Evolutionary conservation across 2,797 vertebrate species (phyloP), one percentile per base, ranked within the genome.

Genomic region (Gallinago stenura): DNA sequence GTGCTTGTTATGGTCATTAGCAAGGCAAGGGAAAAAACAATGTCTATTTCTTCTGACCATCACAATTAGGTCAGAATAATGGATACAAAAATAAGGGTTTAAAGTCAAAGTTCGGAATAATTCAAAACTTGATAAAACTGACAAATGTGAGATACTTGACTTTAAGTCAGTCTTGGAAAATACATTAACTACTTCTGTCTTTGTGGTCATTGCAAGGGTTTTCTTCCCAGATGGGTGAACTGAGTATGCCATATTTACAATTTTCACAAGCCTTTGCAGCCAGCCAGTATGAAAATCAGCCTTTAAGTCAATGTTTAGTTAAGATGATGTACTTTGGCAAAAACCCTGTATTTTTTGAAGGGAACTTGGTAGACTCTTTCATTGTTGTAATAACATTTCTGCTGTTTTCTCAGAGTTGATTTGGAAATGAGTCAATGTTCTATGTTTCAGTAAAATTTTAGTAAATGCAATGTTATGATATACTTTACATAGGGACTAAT

Each of bases 371-470:
- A 31, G 33, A 51, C 28, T 37, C 3, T 39, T 85, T 89, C 37
- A 25, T 75, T 83, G 51, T n/a, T 10, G 18, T 68, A 65, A 78
- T 57, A 30, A 41, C 5, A 92, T 71, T 81, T 84, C 65, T 75
- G 25, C 5, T 75, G 13, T 81, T 91, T 94, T 68, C 46, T 90
- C 26, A 39, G 39, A 84, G 25, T 41, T 75, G 81, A 35, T 51
- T 89, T 96, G 57, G 81, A 84, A 93, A 76, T 69, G 24, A 88
- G 35, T 82, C 62, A 56, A 69, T n/a, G 17, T 95, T 82, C 46
- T 89, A 8, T 51, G 13, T 72, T 89, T 78, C n/a, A 46, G 39
- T 73, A 84, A 91, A 41, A 8, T 75, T 91, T 58, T 81, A 94
- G 54, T 89, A 71, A 81, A 69, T 41, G 11, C 2, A 65, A 4